Base-by-base conservation (phyloP, 2,113 vertebrate species). In the Rhizomys pruinosus region DNA sequence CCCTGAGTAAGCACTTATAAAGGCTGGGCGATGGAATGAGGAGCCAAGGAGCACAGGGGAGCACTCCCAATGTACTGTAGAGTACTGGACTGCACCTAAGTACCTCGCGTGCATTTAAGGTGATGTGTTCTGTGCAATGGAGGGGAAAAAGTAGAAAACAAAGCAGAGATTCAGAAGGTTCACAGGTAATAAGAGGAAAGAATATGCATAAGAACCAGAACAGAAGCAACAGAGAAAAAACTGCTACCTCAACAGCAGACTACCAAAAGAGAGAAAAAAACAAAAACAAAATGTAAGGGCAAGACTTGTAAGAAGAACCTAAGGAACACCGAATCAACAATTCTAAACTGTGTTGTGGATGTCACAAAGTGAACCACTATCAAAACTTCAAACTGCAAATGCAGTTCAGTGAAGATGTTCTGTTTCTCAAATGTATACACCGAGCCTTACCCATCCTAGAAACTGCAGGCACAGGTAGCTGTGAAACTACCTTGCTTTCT, bases 311-410 rank as follows among this genome's bases (percentile, higher is more conserved):
- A 81, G 79, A 10, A 90, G 86, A 91, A 77, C 12, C 23, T 5
- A 71, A 32, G 27, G 66, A 81, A 89, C n/a, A 79, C 4, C 84
- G 59, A 37, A 37, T 29, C 88, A 82, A 82, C 81, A 85, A 88
- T 85, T 22, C 2, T 74, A 55, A 92, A 79, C 39, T 39, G 16
- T 32, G 32, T 17, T 82, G 9, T 61, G 25, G 32, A 27, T 19
- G 55, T 4, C 86, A 76, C 39, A 91, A 93, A 77, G 8, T 17
- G 66, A 90, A 87, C 27, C 0, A 71, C 76, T 52, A 89, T 39
- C 17, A 69, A 78, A 73, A 85, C 61, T 63, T 76, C 59, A 86
- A 59, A 55, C 1, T 47, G 57, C 32, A 69, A 69, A 77, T 44
- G 29, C 8, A 81, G 78, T 63, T 92, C 11, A 19, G 34, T 63